These are phyloP conservation scores for Coptodon bakossiorum DNA, from an alignment of 2,113 vertebrate species.

Conservation along the genomic window DNA sequence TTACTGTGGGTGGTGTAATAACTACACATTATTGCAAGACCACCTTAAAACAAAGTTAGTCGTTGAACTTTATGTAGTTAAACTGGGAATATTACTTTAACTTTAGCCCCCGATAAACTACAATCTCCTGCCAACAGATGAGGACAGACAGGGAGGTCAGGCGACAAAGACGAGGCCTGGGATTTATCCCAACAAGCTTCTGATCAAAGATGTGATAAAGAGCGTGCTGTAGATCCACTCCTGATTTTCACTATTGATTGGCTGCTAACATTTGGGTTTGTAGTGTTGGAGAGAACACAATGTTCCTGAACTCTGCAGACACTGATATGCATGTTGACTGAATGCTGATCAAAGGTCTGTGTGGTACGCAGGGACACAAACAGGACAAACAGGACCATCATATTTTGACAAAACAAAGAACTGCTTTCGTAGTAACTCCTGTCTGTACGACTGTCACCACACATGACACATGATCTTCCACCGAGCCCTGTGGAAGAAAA, in stretches of 20 bases:
- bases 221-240: not conserved
- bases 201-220: not conserved
- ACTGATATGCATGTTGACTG: not conserved
- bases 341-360: slow-evolving; percentile 15
- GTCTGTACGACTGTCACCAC: not conserved
- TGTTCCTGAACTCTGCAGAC: not conserved
- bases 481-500: not conserved
- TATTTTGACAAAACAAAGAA: not conserved
- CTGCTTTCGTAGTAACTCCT: not conserved
- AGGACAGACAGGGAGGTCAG: not conserved
- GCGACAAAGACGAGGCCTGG: rapidly evolving
- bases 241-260: not conserved
- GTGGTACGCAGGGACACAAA: not conserved
- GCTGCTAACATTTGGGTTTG: not conserved
- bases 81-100: not conserved
- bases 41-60: not conserved
- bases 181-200: not conserved
- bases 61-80: not conserved
- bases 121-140: not conserved
- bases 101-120: not conserved
- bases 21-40: not conserved
- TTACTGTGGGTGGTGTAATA: not conserved
- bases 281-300: not conserved
- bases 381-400: not conserved
- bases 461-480: too few species aligned